Evolutionary conservation across 2,888 invertebrate genomes (phyloP).

Genomic region (Aporophyla nigra): DNA sequence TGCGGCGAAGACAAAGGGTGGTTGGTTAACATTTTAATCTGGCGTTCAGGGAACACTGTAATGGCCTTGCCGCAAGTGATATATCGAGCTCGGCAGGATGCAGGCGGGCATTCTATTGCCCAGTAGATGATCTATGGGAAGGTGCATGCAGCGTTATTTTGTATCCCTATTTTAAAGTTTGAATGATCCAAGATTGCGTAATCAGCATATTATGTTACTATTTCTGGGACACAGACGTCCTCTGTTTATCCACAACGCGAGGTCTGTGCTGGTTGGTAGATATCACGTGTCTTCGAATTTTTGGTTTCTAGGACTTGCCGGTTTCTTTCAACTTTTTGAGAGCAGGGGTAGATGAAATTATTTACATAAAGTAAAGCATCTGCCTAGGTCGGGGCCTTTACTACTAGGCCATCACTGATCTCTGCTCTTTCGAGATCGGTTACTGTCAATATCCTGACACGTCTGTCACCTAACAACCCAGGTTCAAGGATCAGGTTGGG

Average conservation of each 20-base stretch:
- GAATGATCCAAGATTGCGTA: slow-evolving; percentile 6
- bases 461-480: too few species aligned
- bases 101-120: slow-evolving; percentile 78
- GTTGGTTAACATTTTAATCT: slow-evolving; percentile 86
- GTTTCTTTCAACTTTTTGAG: too few species aligned
- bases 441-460: too few species aligned
- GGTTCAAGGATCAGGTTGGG: background rate
- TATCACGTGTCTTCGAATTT: too few species aligned
- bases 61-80: slow-evolving; percentile 78
- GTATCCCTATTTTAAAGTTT: slow-evolving; percentile 36
- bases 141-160: slow-evolving; percentile 69
- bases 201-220: too few species aligned
- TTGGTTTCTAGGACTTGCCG: too few species aligned
- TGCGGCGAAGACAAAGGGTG: slow-evolving; percentile 80
- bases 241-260: too few species aligned
- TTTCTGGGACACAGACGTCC: too few species aligned
- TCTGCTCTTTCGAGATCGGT: background rate
- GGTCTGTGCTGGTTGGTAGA: too few species aligned
- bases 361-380: background rate
- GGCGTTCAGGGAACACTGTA: slow-evolving; percentile 76
- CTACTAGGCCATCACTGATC: too few species aligned
- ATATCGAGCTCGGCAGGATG: slow-evolving; percentile 75
- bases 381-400: background rate
- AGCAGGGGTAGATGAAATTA: too few species aligned
- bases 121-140: slow-evolving; percentile 76